These are phyloP conservation scores for Lepidocyrtoides sp. DNA, from an alignment of 2,888 invertebrate genomes.

Conservation along the genomic window DNA sequence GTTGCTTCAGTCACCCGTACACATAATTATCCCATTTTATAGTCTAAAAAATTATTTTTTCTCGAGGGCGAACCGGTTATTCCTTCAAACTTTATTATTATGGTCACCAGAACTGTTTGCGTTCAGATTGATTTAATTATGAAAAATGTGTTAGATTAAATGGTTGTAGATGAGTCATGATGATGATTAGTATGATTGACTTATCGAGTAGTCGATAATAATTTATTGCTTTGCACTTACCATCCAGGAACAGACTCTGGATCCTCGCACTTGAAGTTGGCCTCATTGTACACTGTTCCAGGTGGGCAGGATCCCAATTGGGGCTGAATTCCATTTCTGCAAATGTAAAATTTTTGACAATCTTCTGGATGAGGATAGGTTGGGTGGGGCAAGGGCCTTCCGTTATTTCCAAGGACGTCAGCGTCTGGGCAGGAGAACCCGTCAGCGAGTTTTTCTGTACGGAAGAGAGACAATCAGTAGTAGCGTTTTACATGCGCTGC, in stretches of 20 bases:
- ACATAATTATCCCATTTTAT: conserved; percentile 73
- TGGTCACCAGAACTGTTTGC: conserved; percentile 70
- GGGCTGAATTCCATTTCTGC: conserved; percentile 86
- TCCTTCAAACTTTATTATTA: conserved; percentile 44
- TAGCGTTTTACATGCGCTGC: not conserved
- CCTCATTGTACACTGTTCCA: conserved; percentile 86
- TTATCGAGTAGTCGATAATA: conserved; percentile 18
- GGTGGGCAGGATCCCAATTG: conserved; percentile 86
- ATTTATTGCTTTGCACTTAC: conserved; percentile 83
- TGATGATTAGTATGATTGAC: conserved; percentile 28
- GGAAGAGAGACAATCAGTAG: conserved; percentile 2
- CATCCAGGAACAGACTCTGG: conserved; percentile 86
- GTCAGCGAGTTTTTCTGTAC: conserved; percentile 92
- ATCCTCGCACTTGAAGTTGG: conserved; percentile 86
- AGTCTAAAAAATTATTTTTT: conserved; percentile 32
- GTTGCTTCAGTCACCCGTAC: conserved; percentile 58
- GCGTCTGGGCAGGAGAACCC: conserved; percentile 93
- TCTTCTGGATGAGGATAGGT: conserved; percentile 86
- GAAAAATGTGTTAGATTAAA: conserved; percentile 64
- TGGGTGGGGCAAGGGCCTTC: conserved; percentile 85
- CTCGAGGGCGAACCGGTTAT: conserved; percentile 74
- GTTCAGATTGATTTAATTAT: conserved; percentile 55
- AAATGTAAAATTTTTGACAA: conserved; percentile 86
- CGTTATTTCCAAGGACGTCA: conserved; percentile 85
- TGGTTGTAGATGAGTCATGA: not conserved